Base-by-base conservation (phyloP, 2,113 vertebrate species). In the Proterorhinus semilunaris region DNA sequence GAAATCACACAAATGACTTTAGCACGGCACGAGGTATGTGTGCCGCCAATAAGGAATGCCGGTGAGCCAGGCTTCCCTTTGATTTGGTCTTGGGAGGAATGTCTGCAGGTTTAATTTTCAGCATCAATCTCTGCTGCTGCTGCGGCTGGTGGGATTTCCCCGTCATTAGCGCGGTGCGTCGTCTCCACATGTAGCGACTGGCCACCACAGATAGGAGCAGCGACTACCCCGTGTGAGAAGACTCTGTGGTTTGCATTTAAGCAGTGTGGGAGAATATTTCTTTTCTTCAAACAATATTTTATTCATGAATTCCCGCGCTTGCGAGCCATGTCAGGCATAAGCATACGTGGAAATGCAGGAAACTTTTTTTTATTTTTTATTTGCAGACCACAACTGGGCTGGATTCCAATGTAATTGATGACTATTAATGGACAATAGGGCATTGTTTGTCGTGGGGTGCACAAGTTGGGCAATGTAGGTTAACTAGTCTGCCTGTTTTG, bases 201-300 rank as follows among this genome's bases (percentile, higher is more conserved):
- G 65, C 65, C 68, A 74, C 78, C 65, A 49, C 78, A 44, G 89
- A 91, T 89, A 83, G 88, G 85, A 86, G 77, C 66, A 74, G 17
- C 36, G 51, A 50, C 67, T 36, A 36, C 74, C 69, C 78, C 82
- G 85, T 58, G 52, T 46, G 85, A 83, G 85, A 74, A 66, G 50
- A 62, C 64, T 55, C 71, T 78, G 83, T 44, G 85, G 81, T 86
- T 63, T 76, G 55, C 80, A 69, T 84, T 87, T 83, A 84, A 81
- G 71, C 70, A 81, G 75, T 62, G 1, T 66, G 66, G 86, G 86
- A 88, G 91, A 86, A 89, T 76, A 90, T 92, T 88, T 91, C 91
- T 78, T 81, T 86, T 86, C 83, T 89, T 90, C 86, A 55, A 79
- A 76, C 58, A 76, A 79, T 91, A 88, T 89, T 88, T 90, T 90